Evolutionary conservation across 35 echinoderm and acorn worm species (phyloP).

Genomic region (Apostichopus japonicus): DNA sequence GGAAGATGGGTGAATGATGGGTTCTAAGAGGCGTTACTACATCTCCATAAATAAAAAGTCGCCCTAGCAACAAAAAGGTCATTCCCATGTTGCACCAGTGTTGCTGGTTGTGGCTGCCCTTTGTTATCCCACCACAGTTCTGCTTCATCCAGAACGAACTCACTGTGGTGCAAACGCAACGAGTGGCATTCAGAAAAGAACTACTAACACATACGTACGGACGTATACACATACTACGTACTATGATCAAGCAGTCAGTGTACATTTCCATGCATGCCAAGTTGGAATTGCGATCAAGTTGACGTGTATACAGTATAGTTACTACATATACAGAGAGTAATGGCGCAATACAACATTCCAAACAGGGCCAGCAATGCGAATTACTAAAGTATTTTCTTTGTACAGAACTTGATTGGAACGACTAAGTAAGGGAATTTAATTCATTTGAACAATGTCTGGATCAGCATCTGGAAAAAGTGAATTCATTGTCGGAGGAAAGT

Average conservation of each 20-base stretch:
- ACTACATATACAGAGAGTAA: background rate
- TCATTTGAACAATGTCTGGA: slow-evolving; percentile 49
- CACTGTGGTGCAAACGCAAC: no score
- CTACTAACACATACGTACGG: background rate
- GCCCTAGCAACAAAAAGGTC: slow-evolving; percentile 60
- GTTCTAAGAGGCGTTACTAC: slow-evolving; percentile 1
- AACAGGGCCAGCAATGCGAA: slow-evolving; percentile 45
- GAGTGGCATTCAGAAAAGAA: background rate
- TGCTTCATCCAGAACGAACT: background rate
- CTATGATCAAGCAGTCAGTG: background rate
- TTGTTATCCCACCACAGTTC: slow-evolving; percentile 12
- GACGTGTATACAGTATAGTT: background rate
- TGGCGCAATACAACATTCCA: slow-evolving; percentile 49
- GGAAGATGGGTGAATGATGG: background rate
- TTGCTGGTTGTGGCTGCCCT: slow-evolving; percentile 30
- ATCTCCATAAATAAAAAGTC: slow-evolving; percentile 33
- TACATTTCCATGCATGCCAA: background rate
- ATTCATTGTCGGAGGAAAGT: slow-evolving; percentile 94
- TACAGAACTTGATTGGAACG: background rate
- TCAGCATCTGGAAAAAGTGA: slow-evolving; percentile 68
- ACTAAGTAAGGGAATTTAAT: background rate
- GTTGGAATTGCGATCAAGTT: background rate
- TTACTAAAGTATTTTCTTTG: slow-evolving; percentile 17
- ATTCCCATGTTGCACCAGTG: slow-evolving; percentile 55
- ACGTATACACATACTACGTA: slow-evolving; percentile 2